Conservation (phyloP, 2,888 invertebrate genomes). For the Melanotus villosus region DNA sequence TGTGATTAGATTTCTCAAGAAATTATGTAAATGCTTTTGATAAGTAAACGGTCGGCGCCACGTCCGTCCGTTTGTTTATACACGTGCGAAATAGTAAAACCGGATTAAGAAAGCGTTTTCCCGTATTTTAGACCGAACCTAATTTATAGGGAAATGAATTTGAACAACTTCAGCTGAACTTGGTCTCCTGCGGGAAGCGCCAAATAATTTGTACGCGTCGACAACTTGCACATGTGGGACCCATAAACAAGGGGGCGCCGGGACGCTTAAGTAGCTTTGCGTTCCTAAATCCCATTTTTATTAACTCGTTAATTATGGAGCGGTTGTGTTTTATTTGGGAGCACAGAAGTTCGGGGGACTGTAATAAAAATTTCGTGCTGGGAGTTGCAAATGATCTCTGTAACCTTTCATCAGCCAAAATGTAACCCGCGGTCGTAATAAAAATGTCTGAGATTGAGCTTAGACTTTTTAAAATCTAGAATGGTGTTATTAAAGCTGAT, state of each 20-base stretch:
- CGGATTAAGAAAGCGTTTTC: conserved; percentile 21
- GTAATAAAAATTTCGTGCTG: not conserved
- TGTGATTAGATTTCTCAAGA: conserved; percentile 25
- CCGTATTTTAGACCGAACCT: conserved; percentile 1
- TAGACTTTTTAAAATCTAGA: too few relatives aligned
- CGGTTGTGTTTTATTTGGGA: conserved; percentile 32
- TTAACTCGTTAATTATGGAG: conserved; percentile 35
- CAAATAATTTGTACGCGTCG: conserved; percentile 38
- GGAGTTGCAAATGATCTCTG: not conserved
- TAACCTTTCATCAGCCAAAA: not conserved
- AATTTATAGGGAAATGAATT: conserved; percentile 35
- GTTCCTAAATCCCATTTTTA: conserved; percentile 32
- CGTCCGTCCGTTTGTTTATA: not conserved
- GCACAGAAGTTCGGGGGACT: not conserved
- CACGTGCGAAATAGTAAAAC: conserved; percentile 9
- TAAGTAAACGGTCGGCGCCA: conserved; percentile 1
- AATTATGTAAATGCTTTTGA: conserved; percentile 23
- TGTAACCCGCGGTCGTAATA: too few relatives aligned
- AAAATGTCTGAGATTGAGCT: too few relatives aligned
- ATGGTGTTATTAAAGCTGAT: too few relatives aligned
- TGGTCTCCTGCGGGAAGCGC: conserved; percentile 23
- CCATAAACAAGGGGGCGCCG: conserved; percentile 31
- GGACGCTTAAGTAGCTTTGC: conserved; percentile 25
- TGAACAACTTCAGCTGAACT: conserved; percentile 15
- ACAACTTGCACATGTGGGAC: conserved; percentile 41